phyloP scores from a whole-genome alignment of 2,113 vertebrate genomes.

The Herpetotheres cachinnans region DNA sequence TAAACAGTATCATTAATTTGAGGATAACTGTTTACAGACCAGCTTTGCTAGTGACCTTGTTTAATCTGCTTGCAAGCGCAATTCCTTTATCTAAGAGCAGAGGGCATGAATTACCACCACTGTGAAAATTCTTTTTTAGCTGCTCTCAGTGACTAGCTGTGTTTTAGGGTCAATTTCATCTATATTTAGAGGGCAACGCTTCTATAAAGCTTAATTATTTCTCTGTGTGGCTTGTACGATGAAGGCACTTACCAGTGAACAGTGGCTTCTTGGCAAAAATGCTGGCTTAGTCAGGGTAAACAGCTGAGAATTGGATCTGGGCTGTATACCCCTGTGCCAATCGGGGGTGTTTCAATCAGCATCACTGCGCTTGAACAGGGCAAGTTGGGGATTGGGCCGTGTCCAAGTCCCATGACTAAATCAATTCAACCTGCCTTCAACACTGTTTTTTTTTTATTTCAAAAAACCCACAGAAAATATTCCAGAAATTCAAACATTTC shows the following conservation, averaged over 20 bases:
- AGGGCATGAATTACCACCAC: neutral
- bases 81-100: neutral
- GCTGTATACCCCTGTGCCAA: neutral
- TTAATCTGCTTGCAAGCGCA: neutral
- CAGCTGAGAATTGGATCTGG: neutral
- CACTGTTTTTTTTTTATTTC: neutral
- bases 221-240: neutral
- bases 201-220: slow-evolving; percentile 9
- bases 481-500: neutral
- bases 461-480: neutral
- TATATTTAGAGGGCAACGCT: neutral
- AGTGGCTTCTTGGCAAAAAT: neutral
- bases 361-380: neutral
- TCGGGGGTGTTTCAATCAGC: neutral
- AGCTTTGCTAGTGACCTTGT: neutral
- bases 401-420: neutral
- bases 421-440: neutral
- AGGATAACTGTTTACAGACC: neutral
- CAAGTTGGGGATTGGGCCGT: rapidly evolving
- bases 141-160: neutral
- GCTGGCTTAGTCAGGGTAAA: neutral
- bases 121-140: neutral
- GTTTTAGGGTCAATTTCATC: neutral
- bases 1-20: neutral
- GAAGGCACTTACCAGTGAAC: neutral